Percentiles rank a stretch among this genome's conserved stretches.
Evolutionary conservation across 1,140 invertebrate genomes (phyloP).

Genomic region (Camponotus vicinus): DNA sequence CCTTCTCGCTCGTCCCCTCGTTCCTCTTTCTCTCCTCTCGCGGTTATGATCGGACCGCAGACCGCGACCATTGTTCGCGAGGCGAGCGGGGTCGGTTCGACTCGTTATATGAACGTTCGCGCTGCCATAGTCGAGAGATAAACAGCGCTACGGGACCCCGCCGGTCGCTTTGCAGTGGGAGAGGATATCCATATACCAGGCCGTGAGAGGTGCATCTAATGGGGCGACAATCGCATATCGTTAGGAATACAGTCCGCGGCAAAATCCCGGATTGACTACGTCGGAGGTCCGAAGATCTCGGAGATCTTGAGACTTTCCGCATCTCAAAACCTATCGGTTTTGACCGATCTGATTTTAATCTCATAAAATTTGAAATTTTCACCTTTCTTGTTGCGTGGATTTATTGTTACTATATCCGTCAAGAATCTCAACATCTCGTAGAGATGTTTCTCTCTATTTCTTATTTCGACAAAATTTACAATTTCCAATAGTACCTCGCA

Average conservation of each 20-base stretch:
- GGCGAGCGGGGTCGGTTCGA: slow-evolving; percentile 74
- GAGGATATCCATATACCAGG: slow-evolving; percentile 79
- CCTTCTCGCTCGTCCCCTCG: slow-evolving; percentile 71
- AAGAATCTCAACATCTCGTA: slow-evolving; percentile 13
- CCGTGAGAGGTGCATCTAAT: slow-evolving; percentile 82
- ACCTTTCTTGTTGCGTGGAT: neutral
- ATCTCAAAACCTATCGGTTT: neutral
- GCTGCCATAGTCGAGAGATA: slow-evolving; percentile 78
- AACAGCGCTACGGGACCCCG: slow-evolving; percentile 77
- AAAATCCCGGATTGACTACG: slow-evolving; percentile 70
- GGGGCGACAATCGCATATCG: slow-evolving; percentile 82
- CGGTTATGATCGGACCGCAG: slow-evolving; percentile 77
- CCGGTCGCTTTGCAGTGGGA: slow-evolving; percentile 70
- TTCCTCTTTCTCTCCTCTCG: slow-evolving; percentile 56
- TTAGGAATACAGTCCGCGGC: slow-evolving; percentile 79
- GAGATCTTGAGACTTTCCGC: neutral
- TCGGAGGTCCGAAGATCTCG: slow-evolving; percentile 65
- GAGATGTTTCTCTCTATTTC: neutral
- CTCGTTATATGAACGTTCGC: slow-evolving; percentile 78
- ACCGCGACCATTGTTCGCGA: slow-evolving; percentile 80
- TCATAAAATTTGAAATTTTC: no score
- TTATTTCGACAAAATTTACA: slow-evolving; percentile 43
- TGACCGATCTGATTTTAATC: neutral
- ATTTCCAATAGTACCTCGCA: slow-evolving; percentile 49
- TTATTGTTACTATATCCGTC: slow-evolving; percentile 47